Conservation (phyloP, 2,113 vertebrate genomes). For the Cheilinus undulatus region DNA sequence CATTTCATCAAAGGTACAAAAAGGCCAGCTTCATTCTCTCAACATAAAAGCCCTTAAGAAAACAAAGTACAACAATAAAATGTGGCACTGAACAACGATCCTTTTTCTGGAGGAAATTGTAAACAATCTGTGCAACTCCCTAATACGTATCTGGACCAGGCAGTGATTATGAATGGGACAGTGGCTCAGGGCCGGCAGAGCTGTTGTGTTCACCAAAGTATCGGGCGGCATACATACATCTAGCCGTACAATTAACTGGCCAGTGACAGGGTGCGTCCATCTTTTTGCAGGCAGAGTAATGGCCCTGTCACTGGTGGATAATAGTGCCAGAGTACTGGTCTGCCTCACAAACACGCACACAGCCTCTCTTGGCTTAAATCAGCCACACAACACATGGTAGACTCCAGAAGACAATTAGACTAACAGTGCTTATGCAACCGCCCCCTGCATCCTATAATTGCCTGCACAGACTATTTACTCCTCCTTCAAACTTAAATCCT, state of each 20-base stretch:
- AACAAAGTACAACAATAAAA: conserved; percentile 46
- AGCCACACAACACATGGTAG: conserved; percentile 57
- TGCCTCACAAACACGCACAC: conserved; percentile 79
- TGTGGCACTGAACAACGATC: conserved; percentile 16
- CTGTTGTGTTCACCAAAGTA: conserved; percentile 89
- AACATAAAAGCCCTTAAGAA: conserved; percentile 31
- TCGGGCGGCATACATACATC: conserved; percentile 93
- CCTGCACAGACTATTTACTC: conserved; percentile 49
- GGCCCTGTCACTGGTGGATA: conserved; percentile 94
- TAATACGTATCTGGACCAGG: conserved; percentile 80
- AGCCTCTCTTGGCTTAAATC: conserved; percentile 77
- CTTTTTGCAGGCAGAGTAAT: conserved; percentile 94
- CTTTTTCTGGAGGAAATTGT: conserved; percentile 75
- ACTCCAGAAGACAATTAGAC: conserved; percentile 56
- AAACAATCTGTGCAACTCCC: conserved; percentile 79
- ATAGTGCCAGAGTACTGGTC: conserved; percentile 87
- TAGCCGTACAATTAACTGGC: conserved; percentile 96
- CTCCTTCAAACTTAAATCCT: conserved; percentile 1
- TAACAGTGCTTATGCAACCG: conserved; percentile 77
- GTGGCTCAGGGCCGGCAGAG: conserved; percentile 82
- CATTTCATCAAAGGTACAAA: neutral
- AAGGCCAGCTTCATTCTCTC: conserved; percentile 6
- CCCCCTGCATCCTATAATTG: conserved; percentile 79
- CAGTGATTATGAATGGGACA: conserved; percentile 88
- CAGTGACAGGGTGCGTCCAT: conserved; percentile 94